A percentile compares a stretch with the other conserved stretches of the same genome.
Evolutionary conservation across 2,888 invertebrate species (phyloP).

Genomic region (Cordylochernes scorpioides): DNA sequence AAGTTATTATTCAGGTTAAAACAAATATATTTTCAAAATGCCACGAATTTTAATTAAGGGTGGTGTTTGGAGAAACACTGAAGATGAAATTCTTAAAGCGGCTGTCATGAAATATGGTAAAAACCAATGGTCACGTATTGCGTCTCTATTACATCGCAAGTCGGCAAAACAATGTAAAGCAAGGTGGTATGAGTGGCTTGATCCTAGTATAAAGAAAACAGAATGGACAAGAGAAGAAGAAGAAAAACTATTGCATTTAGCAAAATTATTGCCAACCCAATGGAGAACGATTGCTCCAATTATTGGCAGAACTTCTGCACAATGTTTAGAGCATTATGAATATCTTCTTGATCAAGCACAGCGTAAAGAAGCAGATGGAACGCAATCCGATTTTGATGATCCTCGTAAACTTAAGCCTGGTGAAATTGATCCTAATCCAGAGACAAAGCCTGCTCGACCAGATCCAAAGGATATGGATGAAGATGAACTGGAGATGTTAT

Average conservation of each 20-base stretch:
- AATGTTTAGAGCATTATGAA: constrained; percentile 92
- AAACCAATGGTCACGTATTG: too few species aligned
- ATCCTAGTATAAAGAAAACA: constrained; percentile 97
- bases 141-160: too few species aligned
- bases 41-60: too few species aligned
- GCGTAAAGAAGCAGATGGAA: constrained; percentile 79
- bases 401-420: constrained; percentile 91
- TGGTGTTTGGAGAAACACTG: too few species aligned
- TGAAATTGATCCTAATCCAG: constrained; percentile 98
- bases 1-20: too few species aligned
- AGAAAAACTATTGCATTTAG: constrained; percentile 83
- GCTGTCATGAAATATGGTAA: too few species aligned
- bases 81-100: too few species aligned
- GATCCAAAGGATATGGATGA: constrained; percentile 99
- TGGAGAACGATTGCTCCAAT: constrained; percentile 99
- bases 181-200: constrained; percentile 94
- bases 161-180: too few species aligned
- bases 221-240: constrained; percentile 99
- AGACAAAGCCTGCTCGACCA: constrained; percentile 94
- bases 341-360: constrained; percentile 86
- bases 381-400: constrained; percentile 62
- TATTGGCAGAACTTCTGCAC: constrained; percentile 91
- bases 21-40: too few species aligned
- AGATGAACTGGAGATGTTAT: constrained; percentile 96
- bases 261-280: constrained; percentile 97